A percentile compares a stretch with the other conserved stretches of the same genome.
Conservation (phyloP, 2,113 vertebrate genomes). For the Cyphomyrus plagiostoma region DNA sequence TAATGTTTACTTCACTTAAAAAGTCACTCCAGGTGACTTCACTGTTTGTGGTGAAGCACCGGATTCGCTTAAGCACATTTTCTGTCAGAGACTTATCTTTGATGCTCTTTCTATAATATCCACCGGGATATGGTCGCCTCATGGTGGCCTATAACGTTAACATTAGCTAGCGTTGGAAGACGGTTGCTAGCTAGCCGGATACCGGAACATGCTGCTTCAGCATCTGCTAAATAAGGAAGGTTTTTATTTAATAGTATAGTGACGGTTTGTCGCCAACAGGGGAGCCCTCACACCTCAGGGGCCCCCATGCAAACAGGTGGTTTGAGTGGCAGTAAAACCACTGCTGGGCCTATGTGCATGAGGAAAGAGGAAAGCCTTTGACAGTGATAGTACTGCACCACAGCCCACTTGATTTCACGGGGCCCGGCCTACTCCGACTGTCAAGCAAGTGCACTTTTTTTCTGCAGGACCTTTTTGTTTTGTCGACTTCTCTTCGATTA, state of each 20-base stretch:
- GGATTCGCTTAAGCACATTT: neutral
- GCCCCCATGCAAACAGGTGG: neutral
- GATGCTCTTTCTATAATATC: neutral
- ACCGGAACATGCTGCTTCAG: neutral
- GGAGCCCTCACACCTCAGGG: no score
- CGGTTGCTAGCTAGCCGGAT: neutral
- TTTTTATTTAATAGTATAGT: neutral
- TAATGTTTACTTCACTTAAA: neutral
- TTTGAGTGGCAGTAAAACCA: neutral
- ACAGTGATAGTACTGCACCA: neutral
- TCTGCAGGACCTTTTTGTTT: neutral
- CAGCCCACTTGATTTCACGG: neutral
- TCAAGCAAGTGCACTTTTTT: neutral
- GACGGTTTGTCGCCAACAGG: neutral
- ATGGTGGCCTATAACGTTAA: neutral
- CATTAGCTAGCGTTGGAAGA: neutral
- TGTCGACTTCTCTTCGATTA: neutral
- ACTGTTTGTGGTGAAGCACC: neutral
- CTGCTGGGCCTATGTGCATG: neutral
- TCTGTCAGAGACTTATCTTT: neutral
- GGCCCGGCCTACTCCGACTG: neutral
- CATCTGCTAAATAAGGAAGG: neutral
- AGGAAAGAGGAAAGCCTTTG: neutral
- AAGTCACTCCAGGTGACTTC: neutral
- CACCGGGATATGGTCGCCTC: neutral